Base-by-base conservation (phyloP, 1,140 invertebrate genomes). In the Contarinia nasturtii region DNA sequence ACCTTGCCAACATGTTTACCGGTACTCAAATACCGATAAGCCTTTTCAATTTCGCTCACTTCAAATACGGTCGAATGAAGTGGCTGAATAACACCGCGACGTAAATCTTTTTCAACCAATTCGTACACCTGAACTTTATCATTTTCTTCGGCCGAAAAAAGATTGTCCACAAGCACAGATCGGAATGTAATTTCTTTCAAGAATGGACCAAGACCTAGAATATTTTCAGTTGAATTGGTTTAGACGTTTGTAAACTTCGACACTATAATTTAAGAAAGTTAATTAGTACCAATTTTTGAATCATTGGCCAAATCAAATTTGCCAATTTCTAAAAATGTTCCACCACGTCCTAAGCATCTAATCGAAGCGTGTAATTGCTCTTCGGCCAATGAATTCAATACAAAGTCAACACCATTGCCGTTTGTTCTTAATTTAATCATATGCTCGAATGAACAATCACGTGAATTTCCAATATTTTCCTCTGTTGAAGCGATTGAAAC, bases 1-100 rank as follows among this genome's bases (percentile, higher is more conserved):
- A 86, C 82, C 72, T 91, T 91, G 49, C 87, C 87, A 47, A 88
- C 83, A 60, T 91, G 87, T 67, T 87, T 87, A 14, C 87, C 87
- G 49, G 77, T 73, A 4, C 83, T 79, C 77, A 91, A 85, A 56
- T 78, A 77, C 44, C 77, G 65, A 62, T 81, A 82, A 2, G 78
- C 78, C 51, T 74, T 61, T 55, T 80, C 78, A 2, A 79, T 59
- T 57, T 80, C 68, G 46, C 76, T 55, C 21, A 65, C 66, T 17
- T 67, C 57, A 53, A 82, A 84, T 1, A 74, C 67, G 21, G 67
- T 73, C 47, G 69, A 63, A 0, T 69, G 69, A 36, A 82, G 58
- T 1, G 79, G 79, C 49, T 72, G 68, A 1, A 82, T 72, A 2
- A 71, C 68, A n/a, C 77, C 86, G 43, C 60, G 68, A 47, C 71